Evolutionary conservation across 2,113 vertebrate genomes (phyloP).

Genomic region (Erpornis zantholeuca): DNA sequence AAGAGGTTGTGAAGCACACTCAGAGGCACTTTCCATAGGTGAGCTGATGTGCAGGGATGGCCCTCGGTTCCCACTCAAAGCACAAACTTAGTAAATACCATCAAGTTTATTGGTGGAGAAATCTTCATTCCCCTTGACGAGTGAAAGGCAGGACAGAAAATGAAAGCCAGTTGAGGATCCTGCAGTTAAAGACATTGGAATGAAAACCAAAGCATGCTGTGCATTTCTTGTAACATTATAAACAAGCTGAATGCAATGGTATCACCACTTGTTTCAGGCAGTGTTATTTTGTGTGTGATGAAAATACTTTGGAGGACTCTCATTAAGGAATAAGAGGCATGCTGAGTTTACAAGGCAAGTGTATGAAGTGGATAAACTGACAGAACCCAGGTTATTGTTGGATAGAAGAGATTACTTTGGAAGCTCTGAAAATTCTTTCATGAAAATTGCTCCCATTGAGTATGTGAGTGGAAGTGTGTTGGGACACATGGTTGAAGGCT

Average conservation of each 20-base stretch:
- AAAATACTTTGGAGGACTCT: neutral
- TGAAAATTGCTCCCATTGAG: neutral
- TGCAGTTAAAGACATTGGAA: neutral
- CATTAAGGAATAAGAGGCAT: neutral
- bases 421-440: neutral
- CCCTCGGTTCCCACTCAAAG: neutral
- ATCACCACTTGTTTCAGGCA: constrained; percentile 10
- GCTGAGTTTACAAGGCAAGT: neutral
- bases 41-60: neutral
- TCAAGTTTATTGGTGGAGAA: neutral
- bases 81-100: neutral
- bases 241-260: neutral
- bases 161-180: neutral
- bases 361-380: neutral
- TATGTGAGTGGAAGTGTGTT: neutral
- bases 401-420: neutral
- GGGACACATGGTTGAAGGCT: neutral
- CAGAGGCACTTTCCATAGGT: neutral
- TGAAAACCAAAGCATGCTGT: neutral
- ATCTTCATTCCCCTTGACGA: neutral
- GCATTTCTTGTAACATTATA: neutral
- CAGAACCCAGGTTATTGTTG: neutral
- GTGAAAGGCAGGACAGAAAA: neutral
- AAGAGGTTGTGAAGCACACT: neutral
- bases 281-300: neutral